Base-by-base conservation (phyloP, 1,140 invertebrate genomes). In the Heliconius hermathena region DNA sequence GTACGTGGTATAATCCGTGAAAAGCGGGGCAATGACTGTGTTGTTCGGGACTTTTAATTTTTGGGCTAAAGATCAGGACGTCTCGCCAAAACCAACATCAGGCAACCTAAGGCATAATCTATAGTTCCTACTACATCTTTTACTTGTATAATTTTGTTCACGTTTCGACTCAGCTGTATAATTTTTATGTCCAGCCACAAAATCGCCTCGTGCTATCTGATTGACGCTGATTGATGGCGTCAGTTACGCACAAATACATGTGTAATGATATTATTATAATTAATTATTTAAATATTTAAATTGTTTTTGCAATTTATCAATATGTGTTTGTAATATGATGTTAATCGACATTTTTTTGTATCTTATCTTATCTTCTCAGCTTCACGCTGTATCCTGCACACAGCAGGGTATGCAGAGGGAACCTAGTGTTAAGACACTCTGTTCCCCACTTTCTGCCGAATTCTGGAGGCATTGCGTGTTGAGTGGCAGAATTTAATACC, bases 231-330 rank as follows among this genome's bases (percentile, higher is more conserved):
- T 66, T 66, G 60, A 29, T 66, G 22, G 11, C 13, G 26, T 26
- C 60, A 6, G 60, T 66, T 66, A 66, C 13, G 54, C 54, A 18
- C 11, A 66, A 66, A 29, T 66, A 66, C 26, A 66, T 66, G 11
- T 66, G 60, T 66, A 26, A 26, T 29, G 22, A 66, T 66, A 66
- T 66, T 66, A 66, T 66, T 66, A 16, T 66, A 66, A 66, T 66
- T 66, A 66, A 66, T n/a, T 26, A 66, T 26, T 11, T 11, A 66
- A 66, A 29, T 66, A 29, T 66, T 29, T 66, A 1, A 29, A 29
- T 29, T 66, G 22, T 29, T 26, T 22, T 16, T 66, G 13, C 26
- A n/a, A 26, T 66, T 66, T 66, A 66, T 66, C 26, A 22, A 57
- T n/a, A 57, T 66, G 0, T 5, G 26, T 26, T 26, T 66, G 11